Percentiles rank a stretch among this genome's conserved stretches.
Evolutionary conservation across 2,113 vertebrate species (phyloP).

Genomic region (Nothoprocta perdicaria): DNA sequence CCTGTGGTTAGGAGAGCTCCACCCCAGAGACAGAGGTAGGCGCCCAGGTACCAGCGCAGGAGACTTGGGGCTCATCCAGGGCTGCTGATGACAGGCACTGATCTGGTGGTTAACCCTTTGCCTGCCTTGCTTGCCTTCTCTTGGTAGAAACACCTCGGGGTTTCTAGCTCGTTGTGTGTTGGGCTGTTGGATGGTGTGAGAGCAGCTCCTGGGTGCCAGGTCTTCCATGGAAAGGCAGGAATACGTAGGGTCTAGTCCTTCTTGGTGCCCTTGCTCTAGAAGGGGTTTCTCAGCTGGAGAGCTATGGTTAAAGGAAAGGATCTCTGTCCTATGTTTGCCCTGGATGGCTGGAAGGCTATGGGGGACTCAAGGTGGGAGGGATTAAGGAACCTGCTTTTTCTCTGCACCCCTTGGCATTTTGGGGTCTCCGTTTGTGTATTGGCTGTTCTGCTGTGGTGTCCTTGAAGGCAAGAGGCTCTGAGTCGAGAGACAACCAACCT

Average conservation of each 20-base stretch:
- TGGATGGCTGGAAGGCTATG: not conserved
- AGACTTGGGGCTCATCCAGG: constrained; percentile 76
- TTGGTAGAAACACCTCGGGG: accelerated
- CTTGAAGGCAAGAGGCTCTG: not conserved
- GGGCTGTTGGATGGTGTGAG: not conserved
- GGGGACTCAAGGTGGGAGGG: not conserved
- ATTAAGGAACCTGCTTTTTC: not conserved
- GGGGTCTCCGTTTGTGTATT: not conserved
- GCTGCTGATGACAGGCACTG: constrained; percentile 70
- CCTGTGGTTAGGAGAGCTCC: constrained; percentile 79
- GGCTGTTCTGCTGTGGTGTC: not conserved
- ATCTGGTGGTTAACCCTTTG: constrained; percentile 52
- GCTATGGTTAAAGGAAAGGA: not conserved
- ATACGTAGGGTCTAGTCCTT: not conserved
- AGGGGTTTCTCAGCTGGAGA: not conserved
- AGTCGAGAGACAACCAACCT: not conserved
- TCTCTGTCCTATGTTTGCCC: not conserved
- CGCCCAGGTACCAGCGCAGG: constrained; percentile 80
- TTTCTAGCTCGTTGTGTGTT: not conserved
- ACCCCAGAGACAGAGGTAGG: constrained; percentile 76
- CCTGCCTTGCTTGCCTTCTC: not conserved
- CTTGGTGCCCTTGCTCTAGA: not conserved
- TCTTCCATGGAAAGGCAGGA: not conserved
- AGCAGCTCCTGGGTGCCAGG: not conserved
- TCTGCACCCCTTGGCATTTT: not conserved